These are phyloP conservation scores for Saturnia japonica DNA, from an alignment of 2,888 invertebrate species.

Conservation along the genomic window DNA sequence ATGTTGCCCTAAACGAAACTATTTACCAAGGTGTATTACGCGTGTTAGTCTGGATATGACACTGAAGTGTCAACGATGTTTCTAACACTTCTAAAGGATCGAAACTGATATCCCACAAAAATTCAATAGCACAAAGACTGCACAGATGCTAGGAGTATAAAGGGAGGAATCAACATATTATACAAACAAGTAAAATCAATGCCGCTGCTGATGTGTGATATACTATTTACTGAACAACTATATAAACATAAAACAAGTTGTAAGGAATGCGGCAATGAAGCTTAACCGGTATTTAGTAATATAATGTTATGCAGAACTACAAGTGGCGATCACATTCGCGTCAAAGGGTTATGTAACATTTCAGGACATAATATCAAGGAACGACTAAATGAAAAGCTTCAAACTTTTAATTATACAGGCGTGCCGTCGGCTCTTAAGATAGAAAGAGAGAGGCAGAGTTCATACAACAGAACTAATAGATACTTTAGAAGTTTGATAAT, in stretches of 20 bases:
- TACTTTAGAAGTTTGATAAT: not conserved
- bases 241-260: not conserved
- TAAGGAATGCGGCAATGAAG: conserved; percentile 8
- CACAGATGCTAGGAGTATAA: not conserved
- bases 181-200: conserved; percentile 5
- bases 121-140: not conserved
- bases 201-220: not conserved
- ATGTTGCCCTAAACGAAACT: not conserved
- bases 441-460: not conserved
- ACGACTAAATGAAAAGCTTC: not conserved
- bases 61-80: too few species aligned
- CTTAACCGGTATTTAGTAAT: conserved; percentile 10
- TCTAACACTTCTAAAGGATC: not conserved
- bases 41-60: too few species aligned
- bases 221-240: not conserved
- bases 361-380: not conserved
- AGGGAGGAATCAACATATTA: not conserved
- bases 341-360: not conserved
- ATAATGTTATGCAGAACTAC: not conserved
- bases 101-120: too few species aligned
- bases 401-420: not conserved
- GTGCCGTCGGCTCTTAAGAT: not conserved
- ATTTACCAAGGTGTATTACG: too few species aligned
- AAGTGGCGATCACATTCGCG: not conserved
- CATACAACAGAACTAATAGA: not conserved